These are phyloP conservation scores for Tokudaia muenninki DNA, from an alignment of 2,797 vertebrate genomes.

Conservation along the genomic window DNA sequence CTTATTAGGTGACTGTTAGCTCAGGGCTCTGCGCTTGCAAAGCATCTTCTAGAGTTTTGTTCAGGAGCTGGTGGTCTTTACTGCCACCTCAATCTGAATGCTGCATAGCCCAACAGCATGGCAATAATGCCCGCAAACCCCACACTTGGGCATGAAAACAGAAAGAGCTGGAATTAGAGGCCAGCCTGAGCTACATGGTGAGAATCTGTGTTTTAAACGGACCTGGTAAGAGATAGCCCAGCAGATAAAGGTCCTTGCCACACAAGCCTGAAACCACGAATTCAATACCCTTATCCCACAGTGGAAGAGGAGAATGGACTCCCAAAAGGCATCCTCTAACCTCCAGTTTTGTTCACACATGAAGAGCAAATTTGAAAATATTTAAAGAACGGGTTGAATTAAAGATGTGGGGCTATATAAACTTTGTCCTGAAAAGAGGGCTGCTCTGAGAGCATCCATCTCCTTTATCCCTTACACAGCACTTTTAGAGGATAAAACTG, in stretches of 20 bases:
- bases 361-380: not conserved
- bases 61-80: not conserved
- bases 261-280: not conserved
- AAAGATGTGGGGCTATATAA: not conserved
- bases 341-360: not conserved
- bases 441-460: not conserved
- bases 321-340: too few species aligned
- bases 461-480: not conserved
- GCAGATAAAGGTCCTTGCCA: not conserved
- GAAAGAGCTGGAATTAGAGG: not conserved
- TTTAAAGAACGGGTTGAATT: not conserved
- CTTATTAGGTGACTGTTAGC: not conserved
- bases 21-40: not conserved
- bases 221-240: not conserved
- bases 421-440: not conserved
- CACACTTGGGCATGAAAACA: not conserved
- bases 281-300: not conserved
- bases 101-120: not conserved
- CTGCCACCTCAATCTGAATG: conserved; percentile 21
- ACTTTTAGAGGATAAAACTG: conserved; percentile 18
- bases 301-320: not conserved
- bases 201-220: not conserved
- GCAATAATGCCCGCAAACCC: too few species aligned
- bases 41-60: not conserved
- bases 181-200: not conserved